phyloP scores from a whole-genome alignment of 2,113 vertebrate genomes.

The Verasper variegatus region DNA sequence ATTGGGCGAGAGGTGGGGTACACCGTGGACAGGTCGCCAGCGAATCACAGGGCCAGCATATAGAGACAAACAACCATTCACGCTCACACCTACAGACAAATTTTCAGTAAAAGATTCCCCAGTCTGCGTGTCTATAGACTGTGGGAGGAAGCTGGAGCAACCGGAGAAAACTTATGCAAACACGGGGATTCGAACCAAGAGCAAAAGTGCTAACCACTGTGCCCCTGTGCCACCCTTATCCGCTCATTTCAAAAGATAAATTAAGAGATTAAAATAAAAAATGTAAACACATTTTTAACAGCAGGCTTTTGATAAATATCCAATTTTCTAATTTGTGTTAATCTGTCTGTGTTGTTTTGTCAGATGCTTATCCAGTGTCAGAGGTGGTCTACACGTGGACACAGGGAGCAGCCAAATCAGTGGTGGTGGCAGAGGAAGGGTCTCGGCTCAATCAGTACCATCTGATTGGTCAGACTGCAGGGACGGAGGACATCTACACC shows the following conservation, averaged over 20 bases:
- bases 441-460: constrained; percentile 98
- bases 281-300: not conserved
- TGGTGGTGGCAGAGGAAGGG: constrained; percentile 95
- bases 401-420: constrained; percentile 88
- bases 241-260: not conserved
- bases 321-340: not conserved
- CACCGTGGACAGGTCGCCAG: too few relatives aligned
- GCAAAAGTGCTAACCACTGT: too few relatives aligned
- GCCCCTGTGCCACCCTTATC: too few relatives aligned
- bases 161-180: too few relatives aligned
- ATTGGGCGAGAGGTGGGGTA: too few relatives aligned
- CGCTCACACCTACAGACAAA: too few relatives aligned
- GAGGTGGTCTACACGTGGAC: constrained; percentile 97
- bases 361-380: constrained; percentile 96
- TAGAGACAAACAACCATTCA: too few relatives aligned
- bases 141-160: too few relatives aligned
- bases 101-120: too few relatives aligned
- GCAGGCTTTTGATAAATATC: not conserved
- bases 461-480: constrained; percentile 92
- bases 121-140: too few relatives aligned
- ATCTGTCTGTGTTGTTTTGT: not conserved
- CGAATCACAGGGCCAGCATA: too few relatives aligned
- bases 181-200: too few relatives aligned
- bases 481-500: constrained; percentile 93
- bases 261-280: not conserved